A percentile compares a stretch with the other conserved stretches of the same genome.
Evolutionary conservation across 2,113 vertebrate genomes (phyloP).

Genomic region (Harpagus bidentatus): DNA sequence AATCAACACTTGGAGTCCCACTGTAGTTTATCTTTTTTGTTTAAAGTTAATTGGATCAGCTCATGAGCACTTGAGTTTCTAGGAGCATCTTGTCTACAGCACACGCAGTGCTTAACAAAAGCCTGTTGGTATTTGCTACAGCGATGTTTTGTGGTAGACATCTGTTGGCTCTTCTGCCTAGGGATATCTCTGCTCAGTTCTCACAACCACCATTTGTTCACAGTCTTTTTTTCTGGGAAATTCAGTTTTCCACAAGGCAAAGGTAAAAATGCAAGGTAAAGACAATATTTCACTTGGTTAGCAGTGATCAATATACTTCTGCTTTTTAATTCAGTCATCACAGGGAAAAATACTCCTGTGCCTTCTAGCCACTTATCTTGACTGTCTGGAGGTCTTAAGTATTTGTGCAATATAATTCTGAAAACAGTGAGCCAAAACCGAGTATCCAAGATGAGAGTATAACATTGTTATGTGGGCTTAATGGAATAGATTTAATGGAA

Average conservation of each 20-base stretch:
- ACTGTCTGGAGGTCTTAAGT: background rate
- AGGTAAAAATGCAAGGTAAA: background rate
- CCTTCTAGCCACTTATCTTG: background rate
- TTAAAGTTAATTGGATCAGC: background rate
- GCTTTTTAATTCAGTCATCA: background rate
- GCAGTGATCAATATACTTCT: background rate
- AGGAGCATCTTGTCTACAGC: background rate
- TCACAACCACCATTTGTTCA: background rate
- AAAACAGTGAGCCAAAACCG: background rate
- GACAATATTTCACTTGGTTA: background rate
- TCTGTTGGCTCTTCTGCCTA: background rate
- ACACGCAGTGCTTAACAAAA: background rate
- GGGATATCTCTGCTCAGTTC: background rate
- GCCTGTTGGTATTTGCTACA: background rate
- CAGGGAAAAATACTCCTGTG: background rate
- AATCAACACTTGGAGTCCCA: background rate
- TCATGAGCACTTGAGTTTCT: background rate
- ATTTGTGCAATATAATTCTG: background rate
- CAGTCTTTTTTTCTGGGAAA: background rate
- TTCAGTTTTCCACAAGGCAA: background rate
- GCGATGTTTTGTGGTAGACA: background rate
- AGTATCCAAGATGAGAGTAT: background rate
- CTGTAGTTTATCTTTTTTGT: background rate
- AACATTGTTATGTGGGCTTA: background rate
- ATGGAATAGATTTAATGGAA: background rate